phyloP scores from a whole-genome alignment of 2,113 vertebrate species.

The Siniperca knerii region DNA sequence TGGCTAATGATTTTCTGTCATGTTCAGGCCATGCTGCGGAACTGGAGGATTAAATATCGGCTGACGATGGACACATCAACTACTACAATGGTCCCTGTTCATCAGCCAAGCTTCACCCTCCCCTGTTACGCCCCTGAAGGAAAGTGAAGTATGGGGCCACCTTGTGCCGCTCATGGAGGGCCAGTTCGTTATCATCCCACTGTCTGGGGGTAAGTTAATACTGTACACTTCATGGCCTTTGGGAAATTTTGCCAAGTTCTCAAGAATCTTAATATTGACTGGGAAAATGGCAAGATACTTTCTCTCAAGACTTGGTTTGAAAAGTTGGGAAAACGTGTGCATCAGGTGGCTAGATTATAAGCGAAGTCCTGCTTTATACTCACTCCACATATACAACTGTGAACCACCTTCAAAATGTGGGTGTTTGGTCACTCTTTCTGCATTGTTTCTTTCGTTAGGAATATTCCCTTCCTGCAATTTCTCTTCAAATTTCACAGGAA shows the following conservation, averaged over 20 bases:
- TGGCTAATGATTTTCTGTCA: slow-evolving; percentile 88
- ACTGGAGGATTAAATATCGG: slow-evolving; percentile 83
- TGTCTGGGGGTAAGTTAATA: slow-evolving; percentile 33
- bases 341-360: slow-evolving; percentile 2
- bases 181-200: slow-evolving; percentile 44
- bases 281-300: background rate
- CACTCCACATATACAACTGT: background rate
- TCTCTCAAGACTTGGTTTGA: slow-evolving; percentile 12
- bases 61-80: slow-evolving; percentile 82
- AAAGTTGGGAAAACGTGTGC: slow-evolving; percentile 15
- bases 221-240: slow-evolving; percentile 14
- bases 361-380: background rate
- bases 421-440: slow-evolving; percentile 21
- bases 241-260: slow-evolving; percentile 29
- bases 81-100: slow-evolving; percentile 72
- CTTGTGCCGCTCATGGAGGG: slow-evolving; percentile 22
- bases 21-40: slow-evolving; percentile 77
- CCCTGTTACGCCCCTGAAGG: slow-evolving; percentile 45
- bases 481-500: slow-evolving; percentile 23
- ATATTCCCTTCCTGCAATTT: slow-evolving; percentile 25
- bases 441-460: background rate
- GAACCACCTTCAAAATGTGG: background rate
- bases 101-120: slow-evolving; percentile 56
- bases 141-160: slow-evolving; percentile 60
- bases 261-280: slow-evolving; percentile 19